Conservation (phyloP, 2,888 invertebrate genomes). For the Dryadula phaetusa region DNA sequence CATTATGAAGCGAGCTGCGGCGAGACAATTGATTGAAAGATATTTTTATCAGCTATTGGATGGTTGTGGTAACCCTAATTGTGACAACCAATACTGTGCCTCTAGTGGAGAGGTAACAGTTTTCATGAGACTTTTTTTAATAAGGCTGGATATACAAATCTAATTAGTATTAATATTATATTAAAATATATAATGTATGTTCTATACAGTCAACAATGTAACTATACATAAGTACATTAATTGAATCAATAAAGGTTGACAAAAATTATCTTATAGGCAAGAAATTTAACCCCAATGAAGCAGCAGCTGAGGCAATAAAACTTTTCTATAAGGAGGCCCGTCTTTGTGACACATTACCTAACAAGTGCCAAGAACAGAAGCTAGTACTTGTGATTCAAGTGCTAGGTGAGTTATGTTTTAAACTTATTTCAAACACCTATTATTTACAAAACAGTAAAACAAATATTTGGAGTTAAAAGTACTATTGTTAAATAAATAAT, state of each 20-base stretch:
- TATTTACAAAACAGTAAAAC: too few species aligned
- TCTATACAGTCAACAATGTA: not conserved
- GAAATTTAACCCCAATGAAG: slow-evolving; percentile 92
- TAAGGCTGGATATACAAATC: not conserved
- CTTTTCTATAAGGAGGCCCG: slow-evolving; percentile 93
- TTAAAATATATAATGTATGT: too few species aligned
- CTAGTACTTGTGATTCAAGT: slow-evolving; percentile 67
- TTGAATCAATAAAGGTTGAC: not conserved
- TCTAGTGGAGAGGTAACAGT: slow-evolving; percentile 91
- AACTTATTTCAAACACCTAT: too few species aligned
- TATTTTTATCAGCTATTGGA: slow-evolving; percentile 96
- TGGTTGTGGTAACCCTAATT: slow-evolving; percentile 95
- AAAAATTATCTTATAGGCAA: slow-evolving; percentile 73
- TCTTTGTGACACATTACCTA: slow-evolving; percentile 90
- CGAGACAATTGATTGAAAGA: slow-evolving; percentile 94
- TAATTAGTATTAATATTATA: slow-evolving; percentile 21
- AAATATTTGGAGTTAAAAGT: too few species aligned
- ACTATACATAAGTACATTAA: not conserved
- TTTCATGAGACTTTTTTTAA: not conserved
- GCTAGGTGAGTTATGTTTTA: slow-evolving; percentile 67
- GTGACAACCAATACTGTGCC: slow-evolving; percentile 94
- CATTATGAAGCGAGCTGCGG: slow-evolving; percentile 90
- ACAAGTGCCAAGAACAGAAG: slow-evolving; percentile 88
- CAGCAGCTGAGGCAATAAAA: slow-evolving; percentile 94
- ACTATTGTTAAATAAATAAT: too few species aligned